Base-by-base conservation (phyloP, 1,140 invertebrate species). In the Megathymus violae region DNA sequence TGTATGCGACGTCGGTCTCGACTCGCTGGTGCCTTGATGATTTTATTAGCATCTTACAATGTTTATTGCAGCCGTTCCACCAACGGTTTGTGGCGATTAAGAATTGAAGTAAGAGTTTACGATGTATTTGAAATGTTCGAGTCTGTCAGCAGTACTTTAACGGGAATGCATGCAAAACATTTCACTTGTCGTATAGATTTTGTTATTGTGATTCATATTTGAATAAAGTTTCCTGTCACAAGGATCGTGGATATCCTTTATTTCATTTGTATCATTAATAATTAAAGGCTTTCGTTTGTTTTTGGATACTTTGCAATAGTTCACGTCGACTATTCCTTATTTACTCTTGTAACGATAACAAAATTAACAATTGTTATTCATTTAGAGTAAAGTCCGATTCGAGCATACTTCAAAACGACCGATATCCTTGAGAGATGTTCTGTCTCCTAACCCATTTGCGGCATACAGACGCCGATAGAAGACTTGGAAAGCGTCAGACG, bases 71-170 rank as follows among this genome's bases (percentile, higher is more conserved):
- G 25, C 14, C 41, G 54, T 31, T 31, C 7, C 54, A 9, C 25
- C 44, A 22, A 25, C 54, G 36, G 46, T 58, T 58, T 58, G 41
- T 34, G 54, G 41, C 19, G 41, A 59, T 59, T 59, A 59, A 36
- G 54, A 22, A 47, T 19, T 59, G 41, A 59, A 59, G 47, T 59
- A 59, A 59, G 47, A 59, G n/a, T 59, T 59, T 59, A 59, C 43
- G 54, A 59, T 22, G 15, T 40, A 34, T 36, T 36, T 0, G 13
- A 36, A 51, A 36, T 38, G 48, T 9, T 4, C 6, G 27, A 34
- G 13, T 48, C 25, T 11, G 9, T 22, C 10, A 1, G 9, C 10
- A 1, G 9, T 19, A 15, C 10, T 36, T 51, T n/a, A 17, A 3
- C 1, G 5, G 4, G 34, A 36, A 11, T 36, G 34, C 11, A 36